Evolutionary conservation across 2,797 vertebrate species (phyloP).

Genomic region (Gymnodraco acuticeps): DNA sequence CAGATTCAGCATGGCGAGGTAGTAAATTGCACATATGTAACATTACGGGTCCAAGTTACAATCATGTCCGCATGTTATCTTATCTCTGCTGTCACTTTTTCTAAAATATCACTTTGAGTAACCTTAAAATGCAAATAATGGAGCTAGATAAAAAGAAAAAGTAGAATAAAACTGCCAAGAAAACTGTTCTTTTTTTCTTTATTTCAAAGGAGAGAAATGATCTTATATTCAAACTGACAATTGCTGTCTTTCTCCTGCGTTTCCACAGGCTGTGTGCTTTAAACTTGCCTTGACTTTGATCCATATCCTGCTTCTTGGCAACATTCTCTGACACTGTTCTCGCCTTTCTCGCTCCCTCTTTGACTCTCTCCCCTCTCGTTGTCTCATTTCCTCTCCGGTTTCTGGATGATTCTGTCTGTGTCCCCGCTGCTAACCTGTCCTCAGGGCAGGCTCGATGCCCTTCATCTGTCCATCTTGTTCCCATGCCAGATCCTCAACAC

Average conservation of each 20-base stretch:
- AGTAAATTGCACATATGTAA: slow-evolving; percentile 23
- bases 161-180: not conserved
- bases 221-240: slow-evolving; percentile 43
- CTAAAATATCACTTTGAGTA: slow-evolving; percentile 18
- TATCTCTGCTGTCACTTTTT: slow-evolving; percentile 13
- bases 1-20: slow-evolving; percentile 27
- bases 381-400: slow-evolving; percentile 27
- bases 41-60: not conserved
- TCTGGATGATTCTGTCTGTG: slow-evolving; percentile 53
- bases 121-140: slow-evolving; percentile 35
- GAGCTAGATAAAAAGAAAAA: slow-evolving; percentile 8
- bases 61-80: slow-evolving; percentile 24
- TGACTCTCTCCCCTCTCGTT: slow-evolving; percentile 33
- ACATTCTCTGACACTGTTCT: slow-evolving; percentile 43
- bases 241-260: slow-evolving; percentile 41
- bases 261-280: slow-evolving; percentile 49
- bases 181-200: slow-evolving; percentile 4
- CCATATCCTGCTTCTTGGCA: slow-evolving; percentile 49
- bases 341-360: slow-evolving; percentile 30
- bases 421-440: slow-evolving; percentile 59
- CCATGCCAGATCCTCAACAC: slow-evolving; percentile 14
- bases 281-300: slow-evolving; percentile 64
- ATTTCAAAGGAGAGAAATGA: slow-evolving; percentile 22
- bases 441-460: slow-evolving; percentile 58
- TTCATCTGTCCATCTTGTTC: slow-evolving; percentile 67